A percentile compares a stretch with the other conserved stretches of the same genome.
These are phyloP conservation scores for Salvelinus fontinalis DNA, from an alignment of 2,113 vertebrate species.

Conservation along the genomic window DNA sequence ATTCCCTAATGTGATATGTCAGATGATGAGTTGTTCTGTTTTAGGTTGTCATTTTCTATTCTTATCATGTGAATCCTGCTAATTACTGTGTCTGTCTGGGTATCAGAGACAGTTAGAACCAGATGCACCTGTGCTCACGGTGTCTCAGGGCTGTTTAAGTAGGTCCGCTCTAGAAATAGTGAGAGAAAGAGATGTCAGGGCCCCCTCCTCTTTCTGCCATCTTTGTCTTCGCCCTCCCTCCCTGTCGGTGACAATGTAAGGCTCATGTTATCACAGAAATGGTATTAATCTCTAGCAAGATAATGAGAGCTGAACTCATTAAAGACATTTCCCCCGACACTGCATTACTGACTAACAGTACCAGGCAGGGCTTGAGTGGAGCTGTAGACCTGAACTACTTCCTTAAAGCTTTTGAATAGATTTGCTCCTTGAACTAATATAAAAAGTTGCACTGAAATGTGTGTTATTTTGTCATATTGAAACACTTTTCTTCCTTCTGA, in stretches of 20 bases:
- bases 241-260: slow-evolving; percentile 24
- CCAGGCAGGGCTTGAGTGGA: not conserved
- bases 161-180: slow-evolving; percentile 69
- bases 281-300: slow-evolving; percentile 39
- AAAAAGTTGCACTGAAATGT: not conserved
- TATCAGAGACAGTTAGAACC: slow-evolving; percentile 32
- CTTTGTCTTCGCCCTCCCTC: slow-evolving; percentile 13
- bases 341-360: no score
- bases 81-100: slow-evolving; percentile 23
- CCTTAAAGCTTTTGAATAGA: not conserved
- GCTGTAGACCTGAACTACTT: not conserved
- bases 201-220: slow-evolving; percentile 12
- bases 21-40: not conserved
- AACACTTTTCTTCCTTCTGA: not conserved
- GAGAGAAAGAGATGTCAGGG: slow-evolving; percentile 33
- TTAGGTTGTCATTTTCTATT: not conserved
- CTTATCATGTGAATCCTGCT: slow-evolving; percentile 30
- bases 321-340: not conserved
- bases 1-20: not conserved
- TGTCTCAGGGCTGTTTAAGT: slow-evolving; percentile 49
- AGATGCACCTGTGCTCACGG: slow-evolving; percentile 60
- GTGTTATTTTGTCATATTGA: not conserved
- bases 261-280: slow-evolving; percentile 12
- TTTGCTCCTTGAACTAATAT: not conserved
- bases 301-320: slow-evolving; percentile 37